Percentiles rank a stretch among this genome's conserved stretches.
These are phyloP conservation scores for Urechis unicinctus DNA, from an alignment of 2,888 invertebrate species.

Conservation along the genomic window DNA sequence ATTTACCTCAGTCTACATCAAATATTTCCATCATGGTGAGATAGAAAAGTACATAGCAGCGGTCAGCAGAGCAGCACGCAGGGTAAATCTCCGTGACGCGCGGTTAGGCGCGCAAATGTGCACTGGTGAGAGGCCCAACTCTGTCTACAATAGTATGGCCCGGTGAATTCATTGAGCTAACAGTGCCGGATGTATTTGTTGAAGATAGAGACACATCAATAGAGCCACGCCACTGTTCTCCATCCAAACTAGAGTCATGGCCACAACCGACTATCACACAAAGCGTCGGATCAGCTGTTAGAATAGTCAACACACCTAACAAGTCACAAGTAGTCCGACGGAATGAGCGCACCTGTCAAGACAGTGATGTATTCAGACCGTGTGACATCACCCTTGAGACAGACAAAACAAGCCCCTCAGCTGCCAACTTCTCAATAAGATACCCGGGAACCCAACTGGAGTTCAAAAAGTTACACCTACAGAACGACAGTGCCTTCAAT, in stretches of 20 bases:
- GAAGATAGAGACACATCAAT: not conserved
- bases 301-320: slow-evolving; percentile 12
- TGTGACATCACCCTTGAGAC: not conserved
- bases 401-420: too few species aligned
- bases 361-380: slow-evolving; percentile 3
- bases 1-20: too few species aligned
- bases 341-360: too few species aligned
- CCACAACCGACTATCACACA: slow-evolving; percentile 10
- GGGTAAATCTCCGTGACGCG: too few species aligned
- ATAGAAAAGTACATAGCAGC: too few species aligned
- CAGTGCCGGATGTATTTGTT: not conserved
- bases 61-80: too few species aligned
- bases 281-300: slow-evolving; percentile 10
- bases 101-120: too few species aligned
- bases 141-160: not conserved
- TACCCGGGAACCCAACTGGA: too few species aligned
- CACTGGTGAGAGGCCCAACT: not conserved
- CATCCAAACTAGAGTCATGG: too few species aligned
- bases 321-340: too few species aligned
- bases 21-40: too few species aligned
- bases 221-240: not conserved
- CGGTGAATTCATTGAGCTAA: slow-evolving; percentile 1
- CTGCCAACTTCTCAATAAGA: too few species aligned
- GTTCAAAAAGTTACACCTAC: slow-evolving; percentile 7
- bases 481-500: slow-evolving; percentile 20